A percentile compares a stretch with the other conserved stretches of the same genome.
phyloP scores from a whole-genome alignment of 2,113 vertebrate species.

The Pomatorhinus ruficollis region DNA sequence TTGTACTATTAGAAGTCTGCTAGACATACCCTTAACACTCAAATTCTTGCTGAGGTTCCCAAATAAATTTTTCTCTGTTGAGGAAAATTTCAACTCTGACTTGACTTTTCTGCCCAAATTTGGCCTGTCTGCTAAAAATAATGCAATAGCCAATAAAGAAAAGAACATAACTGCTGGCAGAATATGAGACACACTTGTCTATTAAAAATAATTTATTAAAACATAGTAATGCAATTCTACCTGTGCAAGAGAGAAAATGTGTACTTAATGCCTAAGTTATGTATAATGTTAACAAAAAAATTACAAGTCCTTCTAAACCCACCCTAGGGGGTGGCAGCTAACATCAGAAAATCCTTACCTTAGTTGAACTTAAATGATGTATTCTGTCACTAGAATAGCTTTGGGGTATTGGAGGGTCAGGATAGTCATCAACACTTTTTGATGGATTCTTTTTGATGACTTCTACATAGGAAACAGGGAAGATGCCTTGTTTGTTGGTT shows the following conservation, averaged over 20 bases:
- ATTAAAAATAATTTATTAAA: not conserved
- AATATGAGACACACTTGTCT: not conserved
- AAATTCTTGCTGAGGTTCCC: not conserved
- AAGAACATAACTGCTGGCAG: not conserved
- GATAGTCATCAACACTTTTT: constrained; percentile 82
- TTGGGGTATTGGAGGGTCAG: constrained; percentile 79
- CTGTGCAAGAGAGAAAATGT: not conserved
- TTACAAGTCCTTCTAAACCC: not conserved
- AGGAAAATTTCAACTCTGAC: too few species aligned
- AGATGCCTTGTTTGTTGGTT: constrained; percentile 94
- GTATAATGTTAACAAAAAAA: not conserved
- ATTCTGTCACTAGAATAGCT: constrained; percentile 84
- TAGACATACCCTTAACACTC: not conserved
- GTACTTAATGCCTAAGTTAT: not conserved
- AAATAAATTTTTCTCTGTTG: not conserved
- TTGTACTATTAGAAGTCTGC: not conserved
- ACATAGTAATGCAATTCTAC: not conserved
- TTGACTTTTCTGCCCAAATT: not conserved
- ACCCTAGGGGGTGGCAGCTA: not conserved
- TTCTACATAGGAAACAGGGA: constrained; percentile 95
- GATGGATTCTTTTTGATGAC: constrained; percentile 84
- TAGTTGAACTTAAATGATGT: constrained; percentile 81
- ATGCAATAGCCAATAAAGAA: not conserved
- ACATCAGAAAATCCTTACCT: constrained; percentile 78
- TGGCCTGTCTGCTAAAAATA: not conserved